These are phyloP conservation scores for Cyprinella venusta DNA, from an alignment of 2,797 vertebrate species.

Conservation along the genomic window DNA sequence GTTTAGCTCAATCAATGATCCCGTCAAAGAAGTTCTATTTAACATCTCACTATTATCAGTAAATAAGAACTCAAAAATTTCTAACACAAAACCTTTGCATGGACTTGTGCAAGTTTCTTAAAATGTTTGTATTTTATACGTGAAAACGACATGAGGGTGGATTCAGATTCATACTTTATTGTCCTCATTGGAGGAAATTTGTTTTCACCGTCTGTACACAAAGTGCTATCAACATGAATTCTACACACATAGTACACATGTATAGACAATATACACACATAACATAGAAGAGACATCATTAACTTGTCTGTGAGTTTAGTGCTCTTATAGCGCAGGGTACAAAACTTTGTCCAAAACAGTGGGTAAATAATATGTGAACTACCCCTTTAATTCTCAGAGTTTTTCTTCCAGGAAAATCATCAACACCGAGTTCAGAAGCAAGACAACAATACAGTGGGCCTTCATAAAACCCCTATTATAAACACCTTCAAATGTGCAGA, in stretches of 20 bases:
- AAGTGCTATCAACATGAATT: too few relatives aligned
- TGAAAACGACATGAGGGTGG: too few relatives aligned
- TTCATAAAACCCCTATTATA: conserved; percentile 46
- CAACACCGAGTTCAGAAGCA: neutral
- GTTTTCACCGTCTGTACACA: too few relatives aligned
- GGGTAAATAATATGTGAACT: neutral
- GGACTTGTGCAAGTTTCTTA: neutral
- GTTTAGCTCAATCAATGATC: neutral
- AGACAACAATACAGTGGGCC: conserved; percentile 22
- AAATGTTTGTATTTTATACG: too few relatives aligned
- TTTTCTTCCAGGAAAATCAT: neutral
- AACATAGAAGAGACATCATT: too few relatives aligned
- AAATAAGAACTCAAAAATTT: neutral
- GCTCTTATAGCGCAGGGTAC: too few relatives aligned
- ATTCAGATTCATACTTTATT: too few relatives aligned
- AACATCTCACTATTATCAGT: neutral
- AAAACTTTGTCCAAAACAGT: neutral
- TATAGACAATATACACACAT: too few relatives aligned
- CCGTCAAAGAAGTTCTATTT: neutral
- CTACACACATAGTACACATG: too few relatives aligned
- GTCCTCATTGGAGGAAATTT: too few relatives aligned
- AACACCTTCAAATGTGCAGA: conserved; percentile 29
- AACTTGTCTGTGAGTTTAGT: too few relatives aligned
- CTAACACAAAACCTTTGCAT: neutral
- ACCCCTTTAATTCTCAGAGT: neutral